These are phyloP conservation scores for Anabacerthia variegaticeps DNA, from an alignment of 2,797 vertebrate genomes.

Conservation along the genomic window DNA sequence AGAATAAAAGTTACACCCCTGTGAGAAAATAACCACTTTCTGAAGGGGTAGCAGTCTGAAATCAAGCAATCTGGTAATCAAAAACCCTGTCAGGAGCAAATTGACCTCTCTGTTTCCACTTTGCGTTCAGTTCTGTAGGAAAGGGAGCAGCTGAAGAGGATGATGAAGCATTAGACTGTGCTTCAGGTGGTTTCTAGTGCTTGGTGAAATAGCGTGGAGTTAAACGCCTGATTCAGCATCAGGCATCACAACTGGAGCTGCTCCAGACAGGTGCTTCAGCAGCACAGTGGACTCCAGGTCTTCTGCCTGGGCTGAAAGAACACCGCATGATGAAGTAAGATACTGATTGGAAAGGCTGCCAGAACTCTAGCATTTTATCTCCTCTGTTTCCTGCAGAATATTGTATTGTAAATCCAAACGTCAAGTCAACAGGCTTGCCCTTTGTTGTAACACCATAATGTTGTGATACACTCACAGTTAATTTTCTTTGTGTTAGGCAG, in stretches of 20 bases:
- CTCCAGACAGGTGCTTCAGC: background rate
- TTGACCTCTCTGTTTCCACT: background rate
- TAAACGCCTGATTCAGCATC: background rate
- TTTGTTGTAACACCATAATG: background rate
- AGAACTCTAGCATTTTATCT: background rate
- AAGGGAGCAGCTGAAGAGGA: background rate
- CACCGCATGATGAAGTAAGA: background rate
- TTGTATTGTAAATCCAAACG: background rate
- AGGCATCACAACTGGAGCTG: background rate
- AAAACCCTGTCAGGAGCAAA: background rate
- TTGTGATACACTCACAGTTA: background rate
- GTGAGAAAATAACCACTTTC: background rate
- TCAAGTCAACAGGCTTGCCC: background rate
- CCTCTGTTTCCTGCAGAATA: background rate
- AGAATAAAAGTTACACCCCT: background rate
- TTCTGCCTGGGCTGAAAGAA: background rate
- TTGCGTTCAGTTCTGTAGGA: background rate
- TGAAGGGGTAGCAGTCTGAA: background rate
- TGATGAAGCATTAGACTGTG: background rate
- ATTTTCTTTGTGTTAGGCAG: background rate
- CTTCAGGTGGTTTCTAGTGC: background rate
- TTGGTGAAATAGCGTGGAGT: background rate
- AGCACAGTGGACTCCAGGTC: background rate
- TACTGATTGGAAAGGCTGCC: background rate
- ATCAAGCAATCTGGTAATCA: background rate